Percentiles rank a stretch among this genome's conserved stretches.
Evolutionary conservation across 2,113 vertebrate species (phyloP).

Genomic region (Ochotona princeps): DNA sequence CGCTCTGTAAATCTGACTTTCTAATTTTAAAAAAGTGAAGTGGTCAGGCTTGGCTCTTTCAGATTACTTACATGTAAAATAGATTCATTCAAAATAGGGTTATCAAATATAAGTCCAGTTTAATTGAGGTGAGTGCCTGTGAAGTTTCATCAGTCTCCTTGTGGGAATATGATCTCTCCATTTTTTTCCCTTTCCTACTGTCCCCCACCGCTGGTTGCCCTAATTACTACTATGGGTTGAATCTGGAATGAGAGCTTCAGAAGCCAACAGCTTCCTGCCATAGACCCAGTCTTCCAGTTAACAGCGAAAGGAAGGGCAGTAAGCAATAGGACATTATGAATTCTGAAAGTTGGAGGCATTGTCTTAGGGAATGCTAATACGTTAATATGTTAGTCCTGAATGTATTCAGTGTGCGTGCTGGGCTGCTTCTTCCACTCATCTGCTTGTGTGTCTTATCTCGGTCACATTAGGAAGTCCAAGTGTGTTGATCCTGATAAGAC

Average conservation of each 20-base stretch:
- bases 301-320: background rate
- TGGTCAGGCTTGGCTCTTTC: background rate
- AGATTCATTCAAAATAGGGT: background rate
- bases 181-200: no score
- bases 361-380: background rate
- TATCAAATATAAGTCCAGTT: background rate
- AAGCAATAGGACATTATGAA: background rate
- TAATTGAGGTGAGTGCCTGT: background rate
- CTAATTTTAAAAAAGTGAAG: background rate
- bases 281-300: background rate
- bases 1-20: no score
- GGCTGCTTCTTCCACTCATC: background rate
- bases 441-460: background rate
- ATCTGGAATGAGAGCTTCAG: background rate
- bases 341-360: background rate
- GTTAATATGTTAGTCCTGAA: background rate
- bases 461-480: background rate
- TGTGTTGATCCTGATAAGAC: background rate
- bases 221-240: background rate
- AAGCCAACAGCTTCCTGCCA: background rate
- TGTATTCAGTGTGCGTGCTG: background rate
- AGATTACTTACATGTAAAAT: background rate
- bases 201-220: background rate
- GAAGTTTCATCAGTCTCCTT: background rate
- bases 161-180: background rate